A percentile compares a stretch with the other conserved stretches of the same genome.
Evolutionary conservation across 2,888 invertebrate species (phyloP).

Genomic region (Xylocampa areola): DNA sequence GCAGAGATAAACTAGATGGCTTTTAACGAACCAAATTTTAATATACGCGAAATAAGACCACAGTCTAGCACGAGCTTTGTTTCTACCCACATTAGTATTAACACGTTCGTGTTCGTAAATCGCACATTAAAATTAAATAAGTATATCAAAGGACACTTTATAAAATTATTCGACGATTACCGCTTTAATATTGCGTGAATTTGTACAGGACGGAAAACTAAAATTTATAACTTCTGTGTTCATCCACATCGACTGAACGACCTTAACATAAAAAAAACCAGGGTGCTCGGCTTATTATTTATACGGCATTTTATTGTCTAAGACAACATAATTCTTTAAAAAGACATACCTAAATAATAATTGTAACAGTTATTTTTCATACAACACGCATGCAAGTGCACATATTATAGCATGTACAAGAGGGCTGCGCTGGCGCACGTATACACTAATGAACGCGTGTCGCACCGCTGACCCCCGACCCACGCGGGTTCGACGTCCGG

Average conservation of each 20-base stretch:
- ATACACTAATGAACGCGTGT: conserved; percentile 84
- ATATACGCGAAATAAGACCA: too few relatives aligned
- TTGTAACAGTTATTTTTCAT: conserved; percentile 14
- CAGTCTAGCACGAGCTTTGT: too few relatives aligned
- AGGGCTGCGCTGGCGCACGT: conserved; percentile 74
- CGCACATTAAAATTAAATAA: conserved; percentile 43
- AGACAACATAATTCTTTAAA: conserved; percentile 1
- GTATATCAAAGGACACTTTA: conserved; percentile 46
- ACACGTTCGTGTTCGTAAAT: conserved; percentile 40
- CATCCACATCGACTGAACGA: conserved; percentile 58
- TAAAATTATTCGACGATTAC: conserved; percentile 34
- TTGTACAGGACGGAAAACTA: conserved; percentile 69
- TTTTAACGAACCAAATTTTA: too few relatives aligned
- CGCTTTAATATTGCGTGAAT: conserved; percentile 63
- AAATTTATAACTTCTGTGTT: conserved; percentile 75
- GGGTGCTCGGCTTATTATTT: conserved; percentile 56
- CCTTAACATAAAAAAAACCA: conserved; percentile 59
- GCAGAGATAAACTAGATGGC: too few relatives aligned
- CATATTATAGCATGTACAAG: conserved; percentile 43
- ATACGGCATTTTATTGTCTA: conserved; percentile 27
- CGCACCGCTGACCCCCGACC: conserved; percentile 88
- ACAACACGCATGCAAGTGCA: conserved; percentile 39
- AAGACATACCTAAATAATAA: conserved; percentile 31
- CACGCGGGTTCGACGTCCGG: conserved; percentile 86
- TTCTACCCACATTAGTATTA: too few relatives aligned